These are phyloP conservation scores for Monochamus saltuarius DNA, from an alignment of 1,140 invertebrate species.

Conservation along the genomic window DNA sequence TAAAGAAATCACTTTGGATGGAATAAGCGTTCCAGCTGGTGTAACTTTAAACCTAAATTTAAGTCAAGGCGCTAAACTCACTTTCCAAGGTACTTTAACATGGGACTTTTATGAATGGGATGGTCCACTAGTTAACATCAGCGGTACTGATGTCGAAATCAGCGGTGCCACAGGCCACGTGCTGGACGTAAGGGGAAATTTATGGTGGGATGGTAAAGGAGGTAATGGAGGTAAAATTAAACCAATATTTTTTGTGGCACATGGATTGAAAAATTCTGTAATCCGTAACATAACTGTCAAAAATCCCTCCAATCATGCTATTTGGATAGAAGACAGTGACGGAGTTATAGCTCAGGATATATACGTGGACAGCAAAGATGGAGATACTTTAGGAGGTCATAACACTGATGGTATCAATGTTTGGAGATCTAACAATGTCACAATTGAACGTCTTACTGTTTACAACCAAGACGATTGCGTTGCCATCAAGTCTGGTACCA, in stretches of 20 bases:
- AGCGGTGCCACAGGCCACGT: neutral
- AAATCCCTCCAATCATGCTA: neutral
- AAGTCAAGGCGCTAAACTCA: neutral
- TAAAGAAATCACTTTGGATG: neutral
- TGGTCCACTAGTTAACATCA: constrained; percentile 3
- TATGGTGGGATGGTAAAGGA: constrained; percentile 5
- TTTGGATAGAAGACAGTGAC: neutral
- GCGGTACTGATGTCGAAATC: neutral
- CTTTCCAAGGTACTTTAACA: neutral
- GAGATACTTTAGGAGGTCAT: neutral
- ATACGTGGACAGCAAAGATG: neutral
- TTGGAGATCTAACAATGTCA: too few species aligned
- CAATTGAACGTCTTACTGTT: too few species aligned
- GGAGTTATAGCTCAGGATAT: neutral
- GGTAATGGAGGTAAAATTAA: neutral
- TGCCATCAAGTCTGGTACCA: too few species aligned
- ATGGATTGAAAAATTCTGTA: neutral
- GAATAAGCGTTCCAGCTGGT: constrained; percentile 5
- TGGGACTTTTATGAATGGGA: constrained; percentile 2
- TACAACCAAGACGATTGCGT: too few species aligned
- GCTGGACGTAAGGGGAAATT: neutral
- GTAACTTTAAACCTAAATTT: neutral
- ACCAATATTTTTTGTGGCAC: neutral
- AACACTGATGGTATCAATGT: too few species aligned
- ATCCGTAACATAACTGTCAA: neutral